Evolutionary conservation across 2,797 vertebrate genomes (phyloP).

Genomic region (Miichthys miiuy): DNA sequence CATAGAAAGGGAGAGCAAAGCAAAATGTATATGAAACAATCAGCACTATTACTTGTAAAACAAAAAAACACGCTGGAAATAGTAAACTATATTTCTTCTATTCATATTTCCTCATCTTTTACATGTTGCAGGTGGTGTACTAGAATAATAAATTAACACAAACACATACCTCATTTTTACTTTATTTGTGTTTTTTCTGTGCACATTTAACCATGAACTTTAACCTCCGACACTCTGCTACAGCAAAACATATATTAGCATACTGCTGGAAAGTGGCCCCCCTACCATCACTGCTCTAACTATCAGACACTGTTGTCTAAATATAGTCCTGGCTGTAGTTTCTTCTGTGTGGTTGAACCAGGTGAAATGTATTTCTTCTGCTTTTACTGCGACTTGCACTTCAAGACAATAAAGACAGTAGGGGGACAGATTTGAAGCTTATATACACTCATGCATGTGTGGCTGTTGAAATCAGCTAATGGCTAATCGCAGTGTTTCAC

Average conservation of each 20-base stretch:
- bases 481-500: slow-evolving; percentile 41
- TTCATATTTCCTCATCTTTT: slow-evolving; percentile 40
- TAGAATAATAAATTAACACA: slow-evolving; percentile 46
- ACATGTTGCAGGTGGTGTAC: slow-evolving; percentile 18
- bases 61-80: slow-evolving; percentile 49
- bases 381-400: slow-evolving; percentile 29
- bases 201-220: slow-evolving; percentile 35
- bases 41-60: slow-evolving; percentile 51
- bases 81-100: slow-evolving; percentile 32
- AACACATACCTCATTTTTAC: slow-evolving; percentile 63
- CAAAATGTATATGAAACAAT: slow-evolving; percentile 64
- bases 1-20: slow-evolving; percentile 67
- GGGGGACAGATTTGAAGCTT: slow-evolving; percentile 25
- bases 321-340: slow-evolving; percentile 43
- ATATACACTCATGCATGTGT: slow-evolving; percentile 62
- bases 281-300: slow-evolving; percentile 27
- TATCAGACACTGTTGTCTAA: slow-evolving; percentile 37
- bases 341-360: slow-evolving; percentile 43
- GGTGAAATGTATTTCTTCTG: slow-evolving; percentile 33
- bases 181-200: slow-evolving; percentile 25
- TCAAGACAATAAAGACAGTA: neutral
- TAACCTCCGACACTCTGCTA: slow-evolving; percentile 9
- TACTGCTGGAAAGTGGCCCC: slow-evolving; percentile 11
- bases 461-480: slow-evolving; percentile 37
- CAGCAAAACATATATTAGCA: slow-evolving; percentile 13